Percentiles rank a stretch among this genome's conserved stretches.
Evolutionary conservation across 2,797 vertebrate species (phyloP).

Genomic region (Eulemur coronatus): DNA sequence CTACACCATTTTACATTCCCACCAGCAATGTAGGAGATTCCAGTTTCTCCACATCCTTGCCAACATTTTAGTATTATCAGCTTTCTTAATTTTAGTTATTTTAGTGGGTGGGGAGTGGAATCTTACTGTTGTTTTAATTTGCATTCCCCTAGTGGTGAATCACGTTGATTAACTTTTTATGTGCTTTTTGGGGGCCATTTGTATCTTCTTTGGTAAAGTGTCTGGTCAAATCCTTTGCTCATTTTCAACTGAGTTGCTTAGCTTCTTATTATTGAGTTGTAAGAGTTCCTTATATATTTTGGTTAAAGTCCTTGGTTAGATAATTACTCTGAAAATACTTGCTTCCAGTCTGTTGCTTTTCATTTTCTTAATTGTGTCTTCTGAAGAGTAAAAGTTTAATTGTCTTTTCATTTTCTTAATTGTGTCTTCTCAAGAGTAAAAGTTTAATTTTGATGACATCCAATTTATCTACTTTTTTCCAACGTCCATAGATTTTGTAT

Average conservation of each 20-base stretch:
- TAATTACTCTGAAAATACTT: conserved; percentile 34
- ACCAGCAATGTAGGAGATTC: neutral
- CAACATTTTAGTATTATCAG: neutral
- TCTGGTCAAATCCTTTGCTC: neutral
- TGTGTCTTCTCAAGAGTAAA: neutral
- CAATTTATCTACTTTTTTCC: neutral
- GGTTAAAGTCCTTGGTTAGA: neutral
- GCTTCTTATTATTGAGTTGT: neutral
- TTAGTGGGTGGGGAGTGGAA: neutral
- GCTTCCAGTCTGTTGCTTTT: conserved; percentile 29
- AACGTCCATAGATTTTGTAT: neutral
- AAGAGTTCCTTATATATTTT: conserved; percentile 30
- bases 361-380: neutral
- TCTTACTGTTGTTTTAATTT: neutral
- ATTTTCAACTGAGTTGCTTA: neutral
- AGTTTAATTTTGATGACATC: neutral
- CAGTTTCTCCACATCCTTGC: neutral
- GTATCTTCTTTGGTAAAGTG: neutral
- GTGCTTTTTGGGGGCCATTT: neutral
- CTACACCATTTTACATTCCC: neutral
- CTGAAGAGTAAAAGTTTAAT: neutral
- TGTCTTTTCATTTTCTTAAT: no score
- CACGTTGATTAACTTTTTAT: neutral
- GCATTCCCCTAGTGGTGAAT: neutral
- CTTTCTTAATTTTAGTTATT: neutral